Percentiles rank a stretch among this genome's conserved stretches.
phyloP scores from a whole-genome alignment of 2,113 vertebrate species.

The Aptenodytes patagonicus region DNA sequence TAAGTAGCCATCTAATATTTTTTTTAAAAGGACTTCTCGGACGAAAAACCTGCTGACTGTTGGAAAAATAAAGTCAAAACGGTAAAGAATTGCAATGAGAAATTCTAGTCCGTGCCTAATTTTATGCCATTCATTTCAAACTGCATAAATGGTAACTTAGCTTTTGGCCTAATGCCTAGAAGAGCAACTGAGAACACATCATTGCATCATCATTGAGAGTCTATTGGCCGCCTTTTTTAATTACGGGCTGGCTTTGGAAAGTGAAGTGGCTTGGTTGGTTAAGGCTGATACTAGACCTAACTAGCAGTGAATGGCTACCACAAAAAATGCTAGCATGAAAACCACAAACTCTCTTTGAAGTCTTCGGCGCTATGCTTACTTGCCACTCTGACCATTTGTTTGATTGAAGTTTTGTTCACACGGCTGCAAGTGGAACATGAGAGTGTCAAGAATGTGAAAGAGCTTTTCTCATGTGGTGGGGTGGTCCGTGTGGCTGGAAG shows the following conservation, averaged over 20 bases:
- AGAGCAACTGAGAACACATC: slow-evolving; percentile 32
- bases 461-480: not conserved
- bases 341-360: slow-evolving; percentile 39
- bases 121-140: slow-evolving; percentile 39
- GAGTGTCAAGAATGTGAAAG: not conserved
- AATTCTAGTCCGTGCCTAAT: slow-evolving; percentile 10
- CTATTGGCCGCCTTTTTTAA: not conserved
- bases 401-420: not conserved
- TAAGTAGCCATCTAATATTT: slow-evolving; percentile 2
- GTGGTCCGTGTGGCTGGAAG: not conserved
- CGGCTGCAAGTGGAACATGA: not conserved
- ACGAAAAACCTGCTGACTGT: slow-evolving; percentile 9
- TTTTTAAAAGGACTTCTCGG: not conserved
- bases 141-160: slow-evolving; percentile 6
- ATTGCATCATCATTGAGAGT: not conserved
- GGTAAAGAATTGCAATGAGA: not conserved
- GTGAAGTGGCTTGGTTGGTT: slow-evolving; percentile 24
- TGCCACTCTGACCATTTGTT: not conserved
- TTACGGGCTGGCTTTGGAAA: slow-evolving; percentile 23
- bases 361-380: not conserved
- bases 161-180: not conserved
- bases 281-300: not conserved
- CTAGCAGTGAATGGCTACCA: slow-evolving; percentile 2
- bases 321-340: slow-evolving; percentile 5
- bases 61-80: not conserved